Evolutionary conservation across 2,113 vertebrate genomes (phyloP).

Genomic region (Girardinichthys multiradiatus): DNA sequence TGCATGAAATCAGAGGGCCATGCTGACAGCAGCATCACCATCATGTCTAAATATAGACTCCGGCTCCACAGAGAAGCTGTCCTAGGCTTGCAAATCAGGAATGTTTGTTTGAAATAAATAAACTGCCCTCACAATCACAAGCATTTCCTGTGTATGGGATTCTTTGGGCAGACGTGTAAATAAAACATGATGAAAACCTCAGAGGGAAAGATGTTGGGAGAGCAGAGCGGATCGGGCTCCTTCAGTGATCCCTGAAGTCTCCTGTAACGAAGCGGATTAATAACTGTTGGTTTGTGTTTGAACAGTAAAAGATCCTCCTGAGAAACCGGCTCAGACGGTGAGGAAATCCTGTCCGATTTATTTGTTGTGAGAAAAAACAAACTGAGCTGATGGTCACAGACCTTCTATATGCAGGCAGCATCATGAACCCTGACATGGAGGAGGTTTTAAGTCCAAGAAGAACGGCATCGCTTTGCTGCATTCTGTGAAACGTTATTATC

Average conservation of each 20-base stretch:
- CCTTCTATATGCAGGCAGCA: neutral
- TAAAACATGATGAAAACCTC: conserved; percentile 73
- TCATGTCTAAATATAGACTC: conserved; percentile 88
- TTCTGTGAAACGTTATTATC: neutral
- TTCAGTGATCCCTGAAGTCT: neutral
- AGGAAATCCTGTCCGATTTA: conserved; percentile 20
- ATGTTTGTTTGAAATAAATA: conserved; percentile 97
- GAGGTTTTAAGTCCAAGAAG: too few relatives aligned
- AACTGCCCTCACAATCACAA: conserved; percentile 86
- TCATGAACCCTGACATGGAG: neutral
- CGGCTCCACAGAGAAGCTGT: conserved; percentile 65
- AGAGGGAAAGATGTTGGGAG: conserved; percentile 27
- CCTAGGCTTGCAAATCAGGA: conserved; percentile 87
- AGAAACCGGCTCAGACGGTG: conserved; percentile 39
- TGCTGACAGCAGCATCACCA: conserved; percentile 63
- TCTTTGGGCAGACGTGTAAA: conserved; percentile 80
- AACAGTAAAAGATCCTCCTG: conserved; percentile 59
- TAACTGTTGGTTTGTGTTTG: conserved; percentile 40
- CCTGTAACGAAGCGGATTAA: conserved; percentile 1
- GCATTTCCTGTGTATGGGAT: conserved; percentile 83
- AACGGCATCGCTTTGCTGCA: neutral
- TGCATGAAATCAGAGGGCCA: conserved; percentile 57
- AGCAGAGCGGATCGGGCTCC: too few relatives aligned
- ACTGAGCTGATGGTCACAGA: conserved; percentile 14
- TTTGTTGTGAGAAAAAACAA: conserved; percentile 62